Percentiles rank a stretch among this genome's conserved stretches.
Evolutionary conservation across 1,140 invertebrate species (phyloP).

Genomic region (Dryas iulia): DNA sequence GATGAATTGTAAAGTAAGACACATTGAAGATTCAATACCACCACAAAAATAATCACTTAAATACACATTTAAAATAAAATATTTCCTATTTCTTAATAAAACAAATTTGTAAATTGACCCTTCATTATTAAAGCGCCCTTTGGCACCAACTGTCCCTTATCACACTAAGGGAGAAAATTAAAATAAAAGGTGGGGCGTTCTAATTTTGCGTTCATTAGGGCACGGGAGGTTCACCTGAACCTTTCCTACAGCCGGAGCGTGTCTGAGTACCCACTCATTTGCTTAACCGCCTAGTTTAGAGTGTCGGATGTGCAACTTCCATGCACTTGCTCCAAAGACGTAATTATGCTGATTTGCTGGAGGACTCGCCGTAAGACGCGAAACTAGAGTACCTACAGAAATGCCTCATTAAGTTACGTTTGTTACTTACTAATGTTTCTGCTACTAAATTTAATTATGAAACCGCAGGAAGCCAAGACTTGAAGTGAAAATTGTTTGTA

Average conservation of each 20-base stretch:
- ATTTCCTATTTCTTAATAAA: background rate
- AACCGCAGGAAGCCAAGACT: background rate
- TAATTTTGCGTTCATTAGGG: slow-evolving; percentile 15
- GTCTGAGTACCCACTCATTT: slow-evolving; percentile 36
- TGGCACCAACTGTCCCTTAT: background rate
- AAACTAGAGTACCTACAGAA: slow-evolving; percentile 29
- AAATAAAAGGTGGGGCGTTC: slow-evolving; percentile 4
- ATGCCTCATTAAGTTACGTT: slow-evolving; percentile 19
- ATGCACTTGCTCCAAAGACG: slow-evolving; percentile 38
- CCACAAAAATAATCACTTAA: too few species aligned
- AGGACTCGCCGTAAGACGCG: slow-evolving; percentile 29
- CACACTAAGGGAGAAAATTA: background rate
- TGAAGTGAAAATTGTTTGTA: background rate
- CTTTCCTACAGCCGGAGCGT: slow-evolving; percentile 31
- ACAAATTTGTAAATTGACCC: background rate
- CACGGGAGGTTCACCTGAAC: slow-evolving; percentile 19
- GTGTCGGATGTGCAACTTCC: slow-evolving; percentile 34
- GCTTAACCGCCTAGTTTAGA: slow-evolving; percentile 34
- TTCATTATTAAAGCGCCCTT: background rate
- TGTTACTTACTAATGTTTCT: slow-evolving; percentile 21
- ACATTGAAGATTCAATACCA: too few species aligned
- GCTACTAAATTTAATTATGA: slow-evolving; percentile 16
- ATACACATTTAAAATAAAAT: too few species aligned
- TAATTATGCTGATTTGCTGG: slow-evolving; percentile 43
- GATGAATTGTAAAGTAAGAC: too few species aligned